These are phyloP conservation scores for Saimiri boliviensis DNA, from an alignment of 2,113 vertebrate species.

Conservation along the genomic window DNA sequence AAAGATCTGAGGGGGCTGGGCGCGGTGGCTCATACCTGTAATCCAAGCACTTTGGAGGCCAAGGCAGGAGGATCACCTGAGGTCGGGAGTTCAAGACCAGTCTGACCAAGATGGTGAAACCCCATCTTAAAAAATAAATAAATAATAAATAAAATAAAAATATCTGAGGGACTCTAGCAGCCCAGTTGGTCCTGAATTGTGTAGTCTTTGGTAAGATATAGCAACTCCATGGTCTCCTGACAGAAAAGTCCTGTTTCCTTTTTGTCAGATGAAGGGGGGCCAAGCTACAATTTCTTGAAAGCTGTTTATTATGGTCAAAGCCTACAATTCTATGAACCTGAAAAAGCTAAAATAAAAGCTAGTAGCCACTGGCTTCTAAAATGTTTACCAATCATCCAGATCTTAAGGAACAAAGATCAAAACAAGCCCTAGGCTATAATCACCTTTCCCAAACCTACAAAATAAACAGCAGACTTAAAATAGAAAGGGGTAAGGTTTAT, in stretches of 20 bases:
- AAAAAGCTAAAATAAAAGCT: constrained; percentile 39
- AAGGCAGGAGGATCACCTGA: too few species aligned
- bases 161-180: background rate
- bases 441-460: constrained; percentile 26
- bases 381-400: background rate
- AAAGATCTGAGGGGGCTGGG: too few species aligned
- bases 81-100: background rate
- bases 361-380: background rate
- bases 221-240: background rate
- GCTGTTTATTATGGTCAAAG: background rate
- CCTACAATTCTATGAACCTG: background rate
- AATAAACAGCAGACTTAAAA: constrained; percentile 47
- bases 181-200: background rate
- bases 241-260: background rate
- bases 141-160: too few species aligned
- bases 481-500: background rate
- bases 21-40: too few species aligned
- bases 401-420: constrained; percentile 38
- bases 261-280: background rate
- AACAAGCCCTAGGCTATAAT: background rate
- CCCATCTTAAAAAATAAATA: too few species aligned
- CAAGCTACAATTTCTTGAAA: constrained; percentile 7
- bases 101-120: too few species aligned
- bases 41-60: too few species aligned
- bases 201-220: background rate